Evolutionary conservation across 2,113 vertebrate genomes (phyloP), one percentile per base, ranked within the genome.

Genomic region (Apteryx mantelli): DNA sequence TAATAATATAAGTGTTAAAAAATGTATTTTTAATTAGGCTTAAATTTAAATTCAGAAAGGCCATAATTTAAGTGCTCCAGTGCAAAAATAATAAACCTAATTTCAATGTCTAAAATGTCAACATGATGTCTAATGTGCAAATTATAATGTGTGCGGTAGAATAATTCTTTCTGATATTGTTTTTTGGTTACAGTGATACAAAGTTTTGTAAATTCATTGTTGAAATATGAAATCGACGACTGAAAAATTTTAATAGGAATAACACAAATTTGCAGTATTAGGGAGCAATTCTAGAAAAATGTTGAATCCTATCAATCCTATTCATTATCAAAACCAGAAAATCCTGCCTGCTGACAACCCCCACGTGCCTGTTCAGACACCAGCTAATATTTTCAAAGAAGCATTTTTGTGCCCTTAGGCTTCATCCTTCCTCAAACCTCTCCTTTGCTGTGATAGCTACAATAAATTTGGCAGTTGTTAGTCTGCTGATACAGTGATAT

Each of bases 1-100:
- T 85, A 94, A 91, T 84, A 89, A 89, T 76, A 74, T 69, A 89
- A 88, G 28, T n/a, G 53, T 69, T 89, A 80, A 88, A 95, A 95
- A 94, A 89, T 58, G 82, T 86, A 91, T 53, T 91, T 56, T 78
- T 96, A 91, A 52, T 53, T 73, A 66, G 66, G 89, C 71, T 55
- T 21, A 88, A 80, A 88, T 96, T 93, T 76, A 87, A 82, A 85
- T 89, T 80, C 87, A 91, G 44, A 46, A 93, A 82, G 69, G 75
- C 78, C 88, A 77, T 80, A 87, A 87, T 28, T 14, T 56, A 89
- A 87, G 65, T 66, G 75, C 48, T 85, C 19, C 60, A 80, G 28
- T 82, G 84, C 46, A 91, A 91, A 96, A 96, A 85, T 30, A 94
- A 80, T 44, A 68, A 7, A 58, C 16, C 20, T 73, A 34, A 91